Base-by-base conservation (phyloP, 1,140 invertebrate genomes). In the Rhyacophila brunnea region DNA sequence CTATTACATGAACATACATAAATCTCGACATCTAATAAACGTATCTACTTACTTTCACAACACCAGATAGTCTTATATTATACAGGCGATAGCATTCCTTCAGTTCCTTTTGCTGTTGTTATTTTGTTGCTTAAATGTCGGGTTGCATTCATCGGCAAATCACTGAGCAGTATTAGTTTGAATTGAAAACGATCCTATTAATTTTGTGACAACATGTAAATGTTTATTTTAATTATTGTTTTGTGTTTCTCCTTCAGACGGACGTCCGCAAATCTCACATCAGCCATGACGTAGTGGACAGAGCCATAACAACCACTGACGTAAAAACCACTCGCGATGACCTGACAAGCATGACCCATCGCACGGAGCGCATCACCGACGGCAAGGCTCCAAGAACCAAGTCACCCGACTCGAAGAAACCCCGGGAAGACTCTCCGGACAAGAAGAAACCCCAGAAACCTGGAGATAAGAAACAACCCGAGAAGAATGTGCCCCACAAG, bases 181-280 rank as follows among this genome's bases (percentile, higher is more conserved):
- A n/a, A n/a, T n/a, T n/a, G n/a, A n/a, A n/a, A n/a, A n/a, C n/a
- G n/a, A n/a, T n/a, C n/a, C n/a, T n/a, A n/a, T n/a, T n/a, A n/a
- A n/a, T n/a, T n/a, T n/a, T n/a, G n/a, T n/a, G n/a, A n/a, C n/a
- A n/a, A n/a, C n/a, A n/a, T n/a, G n/a, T n/a, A n/a, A n/a, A n/a
- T n/a, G n/a, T n/a, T n/a, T n/a, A n/a, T n/a, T n/a, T n/a, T n/a
- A n/a, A n/a, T n/a, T 9, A 28, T 28, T 28, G 23, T 28, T 28
- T 28, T 28, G 23, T 28, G 23, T 9, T 28, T 28, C 23, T 28
- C 23, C 65, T 71, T 35, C 70, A 79, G 77, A 73, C 69, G 67
- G 77, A 79, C 73, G 74, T 75, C 74, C 75, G 71, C 66, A 73
- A 71, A 69, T 74, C 72, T 64, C 70, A 74, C 71, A 73, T 57